Base-by-base conservation (phyloP, 1,140 invertebrate genomes). In the Hypsibius dujardini region DNA sequence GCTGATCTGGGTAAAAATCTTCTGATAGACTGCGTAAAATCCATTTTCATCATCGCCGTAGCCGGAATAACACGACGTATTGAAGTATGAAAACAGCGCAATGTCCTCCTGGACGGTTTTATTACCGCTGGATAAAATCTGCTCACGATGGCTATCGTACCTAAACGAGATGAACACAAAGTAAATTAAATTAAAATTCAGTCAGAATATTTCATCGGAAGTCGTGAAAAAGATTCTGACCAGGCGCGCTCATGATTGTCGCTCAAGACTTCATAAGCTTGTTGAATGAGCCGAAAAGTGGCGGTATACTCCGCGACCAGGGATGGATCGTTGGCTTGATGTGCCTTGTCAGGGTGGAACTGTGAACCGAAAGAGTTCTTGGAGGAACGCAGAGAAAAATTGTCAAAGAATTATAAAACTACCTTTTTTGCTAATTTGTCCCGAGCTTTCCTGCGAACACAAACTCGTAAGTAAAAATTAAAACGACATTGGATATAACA, bases 201-300 rank as follows among this genome's bases (percentile, higher is more conserved):
- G 7, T 56, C 7, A 56, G n/a, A 7, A 56, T 56, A 7, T n/a
- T 56, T 7, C 50, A 7, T 56, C 7, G n/a, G 7, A 56, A 56
- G n/a, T 7, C 7, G 74, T 83, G 82, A 73, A 79, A 79, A 56
- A 56, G 50, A 7, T 77, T 96, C 92, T 81, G 96, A 91, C 90
- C 92, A 98, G 2, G 90, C 86, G 76, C 95, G 83, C 80, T 98
- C 94, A 75, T 95, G 91, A 0, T 87, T 84, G 82, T 98, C 93
- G 72, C 86, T 90, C 0, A 98, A 82, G 2, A 96, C 89, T 78
- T 96, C 93, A 80, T 95, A 98, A 0, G 95, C 95, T 80, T 94
- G 91, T 78, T 98, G 94, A 2, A 98, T 85, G 1, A 89, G 76
- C 76, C 92, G 89, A 81, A 98, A 98, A 75, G 91, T 87, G 78